Evolutionary conservation across 2,888 invertebrate genomes (phyloP).

Genomic region (Apamea sordens): DNA sequence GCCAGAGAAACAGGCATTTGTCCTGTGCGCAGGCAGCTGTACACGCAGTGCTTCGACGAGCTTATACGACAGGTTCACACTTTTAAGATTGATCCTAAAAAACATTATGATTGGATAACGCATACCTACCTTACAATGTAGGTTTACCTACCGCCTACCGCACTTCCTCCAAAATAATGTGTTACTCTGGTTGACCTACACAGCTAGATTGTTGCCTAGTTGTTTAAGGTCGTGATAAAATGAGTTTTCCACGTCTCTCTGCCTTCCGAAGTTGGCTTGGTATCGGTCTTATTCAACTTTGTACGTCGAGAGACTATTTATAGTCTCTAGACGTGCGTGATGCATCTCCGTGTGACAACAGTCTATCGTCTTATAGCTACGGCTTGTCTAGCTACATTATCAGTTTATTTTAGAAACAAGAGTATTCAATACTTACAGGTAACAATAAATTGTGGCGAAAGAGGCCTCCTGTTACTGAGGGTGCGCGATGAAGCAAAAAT

Average conservation of each 20-base stretch:
- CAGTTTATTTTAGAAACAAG: neutral
- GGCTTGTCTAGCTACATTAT: neutral
- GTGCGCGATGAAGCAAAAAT: conserved; percentile 98
- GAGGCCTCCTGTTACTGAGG: conserved; percentile 97
- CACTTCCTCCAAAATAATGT: neutral
- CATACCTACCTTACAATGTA: no score
- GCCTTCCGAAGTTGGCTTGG: neutral
- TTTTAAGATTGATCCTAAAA: neutral
- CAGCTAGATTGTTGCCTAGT: neutral
- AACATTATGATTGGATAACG: neutral
- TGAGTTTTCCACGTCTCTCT: neutral
- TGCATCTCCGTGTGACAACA: neutral
- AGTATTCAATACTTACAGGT: conserved; percentile 91
- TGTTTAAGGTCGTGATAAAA: neutral
- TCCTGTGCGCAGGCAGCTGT: conserved; percentile 97
- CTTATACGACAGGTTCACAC: conserved; percentile 85
- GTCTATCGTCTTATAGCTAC: neutral
- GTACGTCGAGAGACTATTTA: neutral
- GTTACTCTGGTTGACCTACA: neutral
- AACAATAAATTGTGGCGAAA: conserved; percentile 98
- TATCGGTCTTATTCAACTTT: neutral
- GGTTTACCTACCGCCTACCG: neutral
- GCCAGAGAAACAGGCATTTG: conserved; percentile 99
- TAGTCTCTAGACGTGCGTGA: neutral
- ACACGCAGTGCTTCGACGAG: conserved; percentile 98